These are phyloP conservation scores for Pseudococcus longispinus DNA, from an alignment of 2,888 invertebrate species.

Conservation along the genomic window DNA sequence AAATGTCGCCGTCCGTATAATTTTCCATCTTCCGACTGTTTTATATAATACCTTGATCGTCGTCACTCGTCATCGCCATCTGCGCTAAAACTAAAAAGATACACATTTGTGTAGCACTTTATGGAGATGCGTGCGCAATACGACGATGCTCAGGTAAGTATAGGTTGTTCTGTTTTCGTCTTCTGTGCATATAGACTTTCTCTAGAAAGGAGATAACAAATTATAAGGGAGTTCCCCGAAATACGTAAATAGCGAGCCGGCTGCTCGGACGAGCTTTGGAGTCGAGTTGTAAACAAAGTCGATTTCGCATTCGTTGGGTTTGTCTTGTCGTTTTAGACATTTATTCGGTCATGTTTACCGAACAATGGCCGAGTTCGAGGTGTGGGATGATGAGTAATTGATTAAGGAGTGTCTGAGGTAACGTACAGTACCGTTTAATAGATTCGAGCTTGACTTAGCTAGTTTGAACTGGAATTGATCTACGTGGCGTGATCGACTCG, in stretches of 20 bases:
- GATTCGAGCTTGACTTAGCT: not conserved
- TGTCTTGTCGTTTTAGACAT: not conserved
- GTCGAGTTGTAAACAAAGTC: not conserved
- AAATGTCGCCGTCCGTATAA: not conserved
- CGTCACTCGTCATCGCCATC: not conserved
- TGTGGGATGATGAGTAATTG: not conserved
- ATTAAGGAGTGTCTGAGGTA: not conserved
- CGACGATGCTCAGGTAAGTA: not conserved
- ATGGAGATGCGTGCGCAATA: not conserved
- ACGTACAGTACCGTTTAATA: not conserved
- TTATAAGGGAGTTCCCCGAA: not conserved
- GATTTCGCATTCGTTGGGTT: not conserved
- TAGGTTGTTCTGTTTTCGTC: too few relatives aligned
- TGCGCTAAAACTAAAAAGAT: not conserved
- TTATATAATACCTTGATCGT: not conserved
- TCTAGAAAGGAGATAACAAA: not conserved
- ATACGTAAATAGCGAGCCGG: not conserved
- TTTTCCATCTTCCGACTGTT: conserved; percentile 14
- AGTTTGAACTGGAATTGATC: conserved; percentile 5
- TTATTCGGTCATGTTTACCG: not conserved
- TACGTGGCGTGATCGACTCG: not conserved
- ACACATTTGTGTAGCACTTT: not conserved
- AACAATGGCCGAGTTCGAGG: not conserved
- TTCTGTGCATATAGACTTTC: not conserved
- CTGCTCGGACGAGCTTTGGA: not conserved